Evolutionary conservation across 2,888 invertebrate genomes (phyloP), one percentile per base, ranked within the genome.

Genomic region (Congeria kusceri): DNA sequence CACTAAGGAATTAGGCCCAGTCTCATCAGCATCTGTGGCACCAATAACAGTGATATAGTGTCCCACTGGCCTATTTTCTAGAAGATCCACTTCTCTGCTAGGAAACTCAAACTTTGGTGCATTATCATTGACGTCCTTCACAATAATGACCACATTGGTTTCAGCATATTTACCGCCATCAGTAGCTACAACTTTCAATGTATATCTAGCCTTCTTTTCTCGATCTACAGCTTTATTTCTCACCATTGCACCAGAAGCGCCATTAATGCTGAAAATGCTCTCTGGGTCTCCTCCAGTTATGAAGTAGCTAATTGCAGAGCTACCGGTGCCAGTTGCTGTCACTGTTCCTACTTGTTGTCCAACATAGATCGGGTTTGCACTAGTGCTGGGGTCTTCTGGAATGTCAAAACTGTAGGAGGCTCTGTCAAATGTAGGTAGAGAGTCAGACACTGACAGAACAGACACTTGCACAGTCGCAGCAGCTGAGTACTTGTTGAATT

Each of bases 51-150:
- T 97, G 44, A 98, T 96, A 94, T 98, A 97, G 93, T 98, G 97
- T 0, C 98, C 98, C 46, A 98, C 97, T 25, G 98, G 98, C 87
- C 97, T 96, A 92, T 98, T 97, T 94, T 98, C 98, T 20, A 96
- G 95, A 74, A 98, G 95, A 80, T 95, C 95, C 59, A 97, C 96
- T 93, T 96, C 88, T 32, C 85, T 70, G 13, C 74, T 73, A 20
- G 83, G 72, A 23, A 78, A 75, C 5, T 70, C 69, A 82, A 93
- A 92, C 23, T 95, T 94, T 3, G 99, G 99, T 71, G 96, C 95
- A 93, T 98, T 98, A 93, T 99, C 98, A 93, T 99, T 99, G 4
- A 97, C 95, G 94, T 99, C 98, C 53, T 96, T 93, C 5, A 99
- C 95, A 1, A 96, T 96, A 84, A 99, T 95, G 90, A 96, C 96